Evolutionary conservation across 2,888 invertebrate species (phyloP).

Genomic region (Watsonalla binaria): DNA sequence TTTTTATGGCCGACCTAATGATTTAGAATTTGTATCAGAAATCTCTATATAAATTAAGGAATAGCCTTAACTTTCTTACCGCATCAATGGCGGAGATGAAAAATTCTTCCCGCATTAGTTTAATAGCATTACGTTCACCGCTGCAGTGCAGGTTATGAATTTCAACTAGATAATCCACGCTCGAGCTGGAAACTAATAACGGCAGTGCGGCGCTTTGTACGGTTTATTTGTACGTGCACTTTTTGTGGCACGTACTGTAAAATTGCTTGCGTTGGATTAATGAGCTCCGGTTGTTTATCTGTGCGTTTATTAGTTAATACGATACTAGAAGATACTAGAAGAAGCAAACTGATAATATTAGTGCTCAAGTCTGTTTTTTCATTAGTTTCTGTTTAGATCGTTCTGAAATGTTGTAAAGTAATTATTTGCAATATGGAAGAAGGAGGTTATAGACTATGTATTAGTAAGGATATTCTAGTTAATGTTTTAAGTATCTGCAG

Average conservation of each 20-base stretch:
- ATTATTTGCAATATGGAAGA: too few relatives aligned
- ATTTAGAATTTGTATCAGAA: too few relatives aligned
- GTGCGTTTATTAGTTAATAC: constrained; percentile 18
- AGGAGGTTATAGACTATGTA: too few relatives aligned
- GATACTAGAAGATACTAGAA: too few relatives aligned
- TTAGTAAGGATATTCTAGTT: too few relatives aligned
- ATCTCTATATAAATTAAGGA: too few relatives aligned
- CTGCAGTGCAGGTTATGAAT: background rate
- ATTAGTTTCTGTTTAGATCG: too few relatives aligned
- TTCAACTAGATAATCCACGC: constrained; percentile 2
- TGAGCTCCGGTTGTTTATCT: constrained; percentile 17
- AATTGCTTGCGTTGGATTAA: constrained; percentile 6
- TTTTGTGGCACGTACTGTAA: constrained; percentile 36
- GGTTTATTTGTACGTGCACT: constrained; percentile 22
- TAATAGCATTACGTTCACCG: background rate
- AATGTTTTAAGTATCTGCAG: too few relatives aligned
- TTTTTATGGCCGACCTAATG: too few relatives aligned
- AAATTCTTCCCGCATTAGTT: background rate
- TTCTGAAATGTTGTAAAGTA: too few relatives aligned
- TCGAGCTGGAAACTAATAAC: constrained; percentile 10
- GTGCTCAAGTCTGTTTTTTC: too few relatives aligned
- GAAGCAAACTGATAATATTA: too few relatives aligned
- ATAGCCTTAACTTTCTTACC: background rate
- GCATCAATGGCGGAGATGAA: background rate
- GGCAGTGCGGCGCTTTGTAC: constrained; percentile 13